phyloP scores from a whole-genome alignment of 2,797 vertebrate species.

The Triplophysa bombifrons region DNA sequence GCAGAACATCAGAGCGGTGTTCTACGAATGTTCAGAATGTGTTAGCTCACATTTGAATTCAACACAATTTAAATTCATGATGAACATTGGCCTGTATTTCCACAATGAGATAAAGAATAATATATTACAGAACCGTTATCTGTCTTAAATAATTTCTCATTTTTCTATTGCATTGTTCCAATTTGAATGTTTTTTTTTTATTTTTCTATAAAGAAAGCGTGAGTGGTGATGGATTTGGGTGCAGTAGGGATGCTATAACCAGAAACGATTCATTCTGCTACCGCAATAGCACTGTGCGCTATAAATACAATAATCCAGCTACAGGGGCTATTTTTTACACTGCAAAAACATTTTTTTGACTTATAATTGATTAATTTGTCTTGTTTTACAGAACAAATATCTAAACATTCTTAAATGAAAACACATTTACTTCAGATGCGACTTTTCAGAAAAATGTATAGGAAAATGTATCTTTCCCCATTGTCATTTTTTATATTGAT shows the following conservation, averaged over 20 bases:
- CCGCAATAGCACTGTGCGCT: not conserved
- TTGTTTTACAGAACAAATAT: no score
- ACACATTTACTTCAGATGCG: no score
- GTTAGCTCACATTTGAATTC: constrained; percentile 37
- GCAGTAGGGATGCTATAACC: not conserved
- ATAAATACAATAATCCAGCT: not conserved
- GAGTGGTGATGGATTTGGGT: constrained; percentile 28
- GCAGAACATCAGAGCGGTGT: constrained; percentile 38
- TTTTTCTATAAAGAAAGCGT: constrained; percentile 1
- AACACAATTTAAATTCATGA: constrained; percentile 38
- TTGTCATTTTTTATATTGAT: no score
- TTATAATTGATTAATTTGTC: no score
- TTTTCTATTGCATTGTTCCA: constrained; percentile 10
- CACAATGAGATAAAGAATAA: constrained; percentile 26
- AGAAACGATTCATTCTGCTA: not conserved
- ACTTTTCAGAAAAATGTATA: no score
- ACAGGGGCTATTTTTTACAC: not conserved
- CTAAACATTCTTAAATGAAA: no score
- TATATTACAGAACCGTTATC: constrained; percentile 11
- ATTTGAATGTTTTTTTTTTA: constrained; percentile 2
- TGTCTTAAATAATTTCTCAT: constrained; percentile 23
- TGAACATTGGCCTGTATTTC: constrained; percentile 24
- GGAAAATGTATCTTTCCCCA: no score
- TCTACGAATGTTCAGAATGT: constrained; percentile 41
- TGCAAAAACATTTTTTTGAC: no score